Percentiles rank a stretch among this genome's conserved stretches.
These are phyloP conservation scores for Carapus acus DNA, from an alignment of 2,797 vertebrate genomes.

Conservation along the genomic window DNA sequence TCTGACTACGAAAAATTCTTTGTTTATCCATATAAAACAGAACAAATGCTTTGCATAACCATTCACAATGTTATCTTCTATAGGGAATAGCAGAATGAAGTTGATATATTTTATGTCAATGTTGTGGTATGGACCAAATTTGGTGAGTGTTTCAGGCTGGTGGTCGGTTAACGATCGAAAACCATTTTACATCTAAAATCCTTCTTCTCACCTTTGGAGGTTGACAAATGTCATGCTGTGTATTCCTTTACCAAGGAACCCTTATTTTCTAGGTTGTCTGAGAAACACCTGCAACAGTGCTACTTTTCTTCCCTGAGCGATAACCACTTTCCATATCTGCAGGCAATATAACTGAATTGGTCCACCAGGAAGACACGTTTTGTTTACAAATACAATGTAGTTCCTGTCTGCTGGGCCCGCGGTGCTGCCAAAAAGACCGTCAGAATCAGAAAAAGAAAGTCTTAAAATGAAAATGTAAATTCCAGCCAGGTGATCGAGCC, in stretches of 20 bases:
- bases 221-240: slow-evolving; percentile 20
- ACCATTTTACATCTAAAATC: neutral
- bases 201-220: slow-evolving; percentile 14
- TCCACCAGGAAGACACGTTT: slow-evolving; percentile 46
- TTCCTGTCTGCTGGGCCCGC: slow-evolving; percentile 45
- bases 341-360: slow-evolving; percentile 45
- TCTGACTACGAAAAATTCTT: too few species aligned
- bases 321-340: slow-evolving; percentile 21
- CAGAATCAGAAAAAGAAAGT: too few species aligned
- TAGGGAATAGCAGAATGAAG: too few species aligned
- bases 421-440: too few species aligned
- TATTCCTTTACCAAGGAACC: slow-evolving; percentile 18
- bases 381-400: slow-evolving; percentile 35
- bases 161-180: slow-evolving; percentile 2
- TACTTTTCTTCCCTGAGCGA: slow-evolving; percentile 17
- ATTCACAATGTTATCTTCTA: too few species aligned
- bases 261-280: slow-evolving; percentile 2
- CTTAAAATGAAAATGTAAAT: too few species aligned
- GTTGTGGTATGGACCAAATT: too few species aligned
- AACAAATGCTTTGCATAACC: too few species aligned
- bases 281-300: slow-evolving; percentile 24
- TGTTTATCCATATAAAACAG: too few species aligned
- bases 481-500: too few species aligned
- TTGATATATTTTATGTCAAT: too few species aligned
- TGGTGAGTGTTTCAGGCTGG: too few species aligned